Conservation (phyloP, 2,888 invertebrate species). For the Exocentrus adspersus region DNA sequence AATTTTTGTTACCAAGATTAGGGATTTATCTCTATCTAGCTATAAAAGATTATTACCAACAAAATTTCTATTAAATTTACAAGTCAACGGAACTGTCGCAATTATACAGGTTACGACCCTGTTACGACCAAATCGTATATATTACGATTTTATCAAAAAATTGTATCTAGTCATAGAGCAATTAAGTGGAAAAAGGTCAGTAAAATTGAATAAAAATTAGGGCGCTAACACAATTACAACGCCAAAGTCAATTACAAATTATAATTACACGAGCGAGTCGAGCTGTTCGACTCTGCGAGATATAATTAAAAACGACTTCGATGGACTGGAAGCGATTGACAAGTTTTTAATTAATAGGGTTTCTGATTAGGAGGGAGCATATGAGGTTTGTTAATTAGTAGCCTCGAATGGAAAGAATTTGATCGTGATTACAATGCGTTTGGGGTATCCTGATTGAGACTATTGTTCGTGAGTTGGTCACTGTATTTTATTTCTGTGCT, state of each 20-base stretch:
- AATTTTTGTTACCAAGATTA: too few species aligned
- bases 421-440: constrained; percentile 6
- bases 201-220: constrained; percentile 25
- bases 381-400: constrained; percentile 26
- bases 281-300: constrained; percentile 17
- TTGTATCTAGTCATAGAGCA: constrained; percentile 5
- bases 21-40: too few species aligned
- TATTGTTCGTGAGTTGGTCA: background rate
- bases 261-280: constrained; percentile 41
- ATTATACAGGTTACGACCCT: background rate
- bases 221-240: constrained; percentile 38
- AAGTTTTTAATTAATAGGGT: constrained; percentile 55
- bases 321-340: constrained; percentile 51
- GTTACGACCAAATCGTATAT: background rate
- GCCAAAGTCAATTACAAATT: constrained; percentile 45
- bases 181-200: constrained; percentile 25
- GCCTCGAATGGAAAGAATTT: constrained; percentile 11
- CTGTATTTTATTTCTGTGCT: background rate
- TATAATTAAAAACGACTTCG: constrained; percentile 50
- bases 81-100: background rate
- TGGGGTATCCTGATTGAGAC: background rate
- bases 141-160: constrained; percentile 9
- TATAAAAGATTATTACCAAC: too few species aligned
- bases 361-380: constrained; percentile 45
- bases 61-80: too few species aligned